A percentile compares a stretch with the other conserved stretches of the same genome.
phyloP scores from a whole-genome alignment of 2,797 vertebrate genomes.

The Xerus rutilus region DNA sequence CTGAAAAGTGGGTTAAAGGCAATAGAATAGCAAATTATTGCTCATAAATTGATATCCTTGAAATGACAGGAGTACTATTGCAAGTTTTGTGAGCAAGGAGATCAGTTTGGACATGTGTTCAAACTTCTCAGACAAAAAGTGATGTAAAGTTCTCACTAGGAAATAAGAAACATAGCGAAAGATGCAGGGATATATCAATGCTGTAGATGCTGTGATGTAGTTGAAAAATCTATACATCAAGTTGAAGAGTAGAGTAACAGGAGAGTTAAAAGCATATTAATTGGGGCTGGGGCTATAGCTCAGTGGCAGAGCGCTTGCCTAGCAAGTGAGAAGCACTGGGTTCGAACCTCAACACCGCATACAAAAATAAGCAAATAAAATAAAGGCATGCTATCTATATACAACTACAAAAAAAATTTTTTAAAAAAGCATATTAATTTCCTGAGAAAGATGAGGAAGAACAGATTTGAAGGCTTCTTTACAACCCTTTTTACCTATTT shows the following conservation, averaged over 20 bases:
- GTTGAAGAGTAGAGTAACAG: not conserved
- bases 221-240: not conserved
- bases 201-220: not conserved
- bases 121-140: slow-evolving; percentile 25
- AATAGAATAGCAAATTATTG: slow-evolving; percentile 13
- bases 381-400: too few species aligned
- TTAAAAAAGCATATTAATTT: not conserved
- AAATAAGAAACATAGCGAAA: slow-evolving; percentile 46
- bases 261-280: not conserved
- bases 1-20: not conserved
- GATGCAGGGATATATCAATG: not conserved
- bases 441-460: not conserved
- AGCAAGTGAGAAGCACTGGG: too few species aligned
- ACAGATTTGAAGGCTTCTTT: not conserved
- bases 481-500: not conserved
- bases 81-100: not conserved
- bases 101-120: slow-evolving; percentile 40
- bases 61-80: not conserved
- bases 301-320: too few species aligned
- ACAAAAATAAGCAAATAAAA: too few species aligned
- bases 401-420: too few species aligned
- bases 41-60: not conserved
- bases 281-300: too few species aligned
- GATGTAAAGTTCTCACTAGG: not conserved
- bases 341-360: too few species aligned